Percentiles rank a stretch among this genome's conserved stretches.
These are phyloP conservation scores for Pterocles burchelli DNA, from an alignment of 2,113 vertebrate species.

Conservation along the genomic window DNA sequence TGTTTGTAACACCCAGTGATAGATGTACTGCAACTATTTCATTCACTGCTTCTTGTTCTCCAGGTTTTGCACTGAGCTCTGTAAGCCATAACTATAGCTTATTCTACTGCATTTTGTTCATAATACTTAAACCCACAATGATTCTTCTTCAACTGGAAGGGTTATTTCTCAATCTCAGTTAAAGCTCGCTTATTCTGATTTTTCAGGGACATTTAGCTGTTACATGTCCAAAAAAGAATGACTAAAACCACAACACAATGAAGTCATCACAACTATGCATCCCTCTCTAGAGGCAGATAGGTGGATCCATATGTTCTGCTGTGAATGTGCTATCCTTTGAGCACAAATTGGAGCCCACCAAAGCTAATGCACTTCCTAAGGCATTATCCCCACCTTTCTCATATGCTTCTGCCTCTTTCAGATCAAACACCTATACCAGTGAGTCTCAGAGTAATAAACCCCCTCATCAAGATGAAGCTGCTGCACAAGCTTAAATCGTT, in stretches of 20 bases:
- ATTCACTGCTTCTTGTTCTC: background rate
- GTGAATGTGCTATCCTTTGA: background rate
- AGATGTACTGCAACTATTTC: background rate
- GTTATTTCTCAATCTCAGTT: background rate
- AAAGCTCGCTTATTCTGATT: background rate
- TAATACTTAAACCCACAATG: background rate
- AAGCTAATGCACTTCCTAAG: background rate
- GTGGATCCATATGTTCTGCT: background rate
- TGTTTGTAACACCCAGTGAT: background rate
- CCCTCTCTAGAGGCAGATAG: background rate
- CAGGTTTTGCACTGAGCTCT: background rate
- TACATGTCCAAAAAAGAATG: background rate
- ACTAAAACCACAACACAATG: background rate
- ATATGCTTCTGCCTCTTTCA: background rate
- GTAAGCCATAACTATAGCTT: background rate
- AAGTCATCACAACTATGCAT: background rate
- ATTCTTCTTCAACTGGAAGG: background rate
- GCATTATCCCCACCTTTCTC: background rate
- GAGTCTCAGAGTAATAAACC: background rate
- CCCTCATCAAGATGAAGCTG: background rate
- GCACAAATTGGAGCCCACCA: background rate
- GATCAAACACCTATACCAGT: background rate
- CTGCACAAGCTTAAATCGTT: background rate
- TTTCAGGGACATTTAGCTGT: background rate
- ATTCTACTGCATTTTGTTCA: background rate